Base-by-base conservation (phyloP, 2,888 invertebrate species). In the Uropetala carovei region DNA sequence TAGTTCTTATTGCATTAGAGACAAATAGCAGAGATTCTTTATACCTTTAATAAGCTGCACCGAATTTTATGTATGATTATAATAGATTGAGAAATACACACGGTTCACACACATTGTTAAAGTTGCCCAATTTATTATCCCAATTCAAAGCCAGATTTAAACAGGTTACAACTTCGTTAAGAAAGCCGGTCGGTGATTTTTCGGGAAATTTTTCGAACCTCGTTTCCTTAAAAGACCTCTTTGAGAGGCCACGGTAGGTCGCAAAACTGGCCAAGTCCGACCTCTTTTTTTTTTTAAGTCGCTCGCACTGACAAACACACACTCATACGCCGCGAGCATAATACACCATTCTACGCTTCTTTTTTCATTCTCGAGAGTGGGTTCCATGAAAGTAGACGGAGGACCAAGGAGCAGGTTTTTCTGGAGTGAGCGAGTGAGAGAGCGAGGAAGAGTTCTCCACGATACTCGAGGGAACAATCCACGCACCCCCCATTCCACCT, bases 261-360 rank as follows among this genome's bases (percentile, higher is more conserved):
- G 27, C 75, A 75, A 22, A 22, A 75, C 75, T 13, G 75, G 75
- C 22, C 75, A 5, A 43, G 43, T 43, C 27, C 75, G 22, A 8
- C n/a, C 10, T 0, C 10, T 68, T 68, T 68, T 75, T 8, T 68
- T 5, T 68, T 11, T 68, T 22, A 68, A 68, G 68, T 68, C 68
- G 68, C 68, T 68, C 18, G 68, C 68, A 9, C 75, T 75, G 75
- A 75, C 75, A 75, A 75, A 75, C 75, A 75, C 75, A 22, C 68
- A n/a, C n/a, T n/a, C 68, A 68, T 68, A 75, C 75, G 27, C 75
- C 75, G 75, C 75, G 75, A 27, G 27, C 75, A 75, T 75, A 75
- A 75, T 75, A 27, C 75, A 14, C 75, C 75, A 75, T 75, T 75
- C 75, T 75, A 13, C 22, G 27, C 22, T 13, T 18, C 27, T 75